phyloP scores from a whole-genome alignment of 2,888 invertebrate species.

The Steinernema carpocapsae region DNA sequence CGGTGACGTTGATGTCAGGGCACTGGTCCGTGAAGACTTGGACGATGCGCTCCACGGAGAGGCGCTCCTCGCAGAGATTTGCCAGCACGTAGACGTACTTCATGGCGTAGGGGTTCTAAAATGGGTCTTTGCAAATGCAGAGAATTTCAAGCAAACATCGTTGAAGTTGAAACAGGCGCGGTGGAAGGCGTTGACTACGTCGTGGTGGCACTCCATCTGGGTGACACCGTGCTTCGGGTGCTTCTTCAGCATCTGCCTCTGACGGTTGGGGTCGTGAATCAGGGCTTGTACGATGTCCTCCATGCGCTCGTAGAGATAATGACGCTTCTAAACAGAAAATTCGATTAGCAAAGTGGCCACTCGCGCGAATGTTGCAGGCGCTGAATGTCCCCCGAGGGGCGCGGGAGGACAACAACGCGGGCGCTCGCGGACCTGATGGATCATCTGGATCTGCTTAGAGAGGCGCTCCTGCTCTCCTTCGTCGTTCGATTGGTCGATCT shows the following conservation, averaged over 20 bases:
- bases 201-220: slow-evolving; percentile 69
- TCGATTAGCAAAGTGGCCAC: slow-evolving; percentile 1
- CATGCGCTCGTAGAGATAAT: slow-evolving; percentile 41
- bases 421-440: slow-evolving; percentile 35
- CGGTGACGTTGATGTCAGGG: slow-evolving; percentile 43
- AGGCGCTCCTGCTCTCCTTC: slow-evolving; percentile 36
- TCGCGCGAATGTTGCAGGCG: neutral
- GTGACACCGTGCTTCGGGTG: slow-evolving; percentile 50
- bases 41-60: slow-evolving; percentile 47
- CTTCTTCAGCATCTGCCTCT: slow-evolving; percentile 47
- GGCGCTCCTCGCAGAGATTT: slow-evolving; percentile 68
- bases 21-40: slow-evolving; percentile 50
- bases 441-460: slow-evolving; percentile 38
- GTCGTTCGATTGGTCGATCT: slow-evolving; percentile 37
- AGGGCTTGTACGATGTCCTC: slow-evolving; percentile 39
- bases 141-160: slow-evolving; percentile 56
- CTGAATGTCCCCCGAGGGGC: neutral
- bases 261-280: slow-evolving; percentile 45
- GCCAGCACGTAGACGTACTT: slow-evolving; percentile 70
- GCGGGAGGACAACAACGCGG: neutral
- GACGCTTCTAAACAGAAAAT: slow-evolving; percentile 38
- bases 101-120: slow-evolving; percentile 70
- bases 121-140: neutral
- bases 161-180: slow-evolving; percentile 69
- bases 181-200: slow-evolving; percentile 66